These are phyloP conservation scores for Tonatia bakeri DNA, from an alignment of 2,113 vertebrate species.

Conservation along the genomic window DNA sequence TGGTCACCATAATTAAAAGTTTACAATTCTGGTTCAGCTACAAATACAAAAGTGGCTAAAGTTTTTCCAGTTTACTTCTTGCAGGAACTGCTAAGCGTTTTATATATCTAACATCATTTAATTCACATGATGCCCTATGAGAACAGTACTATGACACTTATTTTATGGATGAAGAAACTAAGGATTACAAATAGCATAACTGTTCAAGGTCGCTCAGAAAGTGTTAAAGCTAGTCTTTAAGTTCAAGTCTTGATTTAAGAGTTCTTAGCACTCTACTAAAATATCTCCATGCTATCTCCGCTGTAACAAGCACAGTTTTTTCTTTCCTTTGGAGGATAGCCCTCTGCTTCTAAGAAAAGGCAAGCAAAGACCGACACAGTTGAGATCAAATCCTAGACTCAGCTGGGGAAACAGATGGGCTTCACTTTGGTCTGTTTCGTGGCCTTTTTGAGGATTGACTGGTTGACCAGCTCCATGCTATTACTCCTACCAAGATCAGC, in stretches of 20 bases:
- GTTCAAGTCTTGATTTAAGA: not conserved
- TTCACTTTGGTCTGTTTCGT: not conserved
- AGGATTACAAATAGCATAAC: not conserved
- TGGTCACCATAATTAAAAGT: not conserved
- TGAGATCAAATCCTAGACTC: not conserved
- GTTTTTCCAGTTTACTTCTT: not conserved
- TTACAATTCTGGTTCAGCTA: not conserved
- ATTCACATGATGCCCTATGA: not conserved
- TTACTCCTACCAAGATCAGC: not conserved
- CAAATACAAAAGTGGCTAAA: not conserved
- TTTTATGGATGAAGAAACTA: not conserved
- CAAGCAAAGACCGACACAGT: not conserved
- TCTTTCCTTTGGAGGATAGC: not conserved
- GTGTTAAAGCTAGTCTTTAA: not conserved
- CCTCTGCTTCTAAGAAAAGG: not conserved
- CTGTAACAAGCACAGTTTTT: not conserved
- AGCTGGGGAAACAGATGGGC: not conserved
- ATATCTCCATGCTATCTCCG: not conserved
- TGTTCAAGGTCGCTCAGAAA: not conserved
- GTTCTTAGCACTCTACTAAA: not conserved
- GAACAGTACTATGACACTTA: not conserved
- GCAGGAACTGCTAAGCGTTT: not conserved
- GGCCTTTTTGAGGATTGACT: not conserved
- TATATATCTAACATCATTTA: not conserved
- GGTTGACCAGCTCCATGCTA: not conserved